phyloP scores from a whole-genome alignment of 2,888 invertebrate species.

The Luperina testacea region DNA sequence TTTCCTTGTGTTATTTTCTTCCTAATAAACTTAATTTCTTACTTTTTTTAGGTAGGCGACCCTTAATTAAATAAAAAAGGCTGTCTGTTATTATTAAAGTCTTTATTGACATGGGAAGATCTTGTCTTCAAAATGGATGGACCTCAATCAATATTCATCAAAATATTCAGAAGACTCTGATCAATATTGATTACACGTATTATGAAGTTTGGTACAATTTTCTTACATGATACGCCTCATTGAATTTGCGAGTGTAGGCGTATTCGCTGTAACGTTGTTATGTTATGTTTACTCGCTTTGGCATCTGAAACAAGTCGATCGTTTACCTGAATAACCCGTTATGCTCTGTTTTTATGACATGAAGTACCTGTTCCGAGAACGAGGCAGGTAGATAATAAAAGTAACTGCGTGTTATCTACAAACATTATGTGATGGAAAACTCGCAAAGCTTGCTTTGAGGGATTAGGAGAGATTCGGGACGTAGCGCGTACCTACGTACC shows the following conservation, averaged over 20 bases:
- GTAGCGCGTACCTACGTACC: conserved; percentile 8
- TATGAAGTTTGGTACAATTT: conserved; percentile 55
- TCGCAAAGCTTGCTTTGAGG: conserved; percentile 64
- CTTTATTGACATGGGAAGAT: conserved; percentile 19
- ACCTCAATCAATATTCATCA: conserved; percentile 44
- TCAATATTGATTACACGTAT: conserved; percentile 56
- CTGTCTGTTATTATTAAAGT: conserved; percentile 32
- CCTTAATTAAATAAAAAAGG: not conserved
- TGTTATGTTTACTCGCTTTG: conserved; percentile 54
- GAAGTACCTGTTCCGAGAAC: conserved; percentile 43
- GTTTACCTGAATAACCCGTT: conserved; percentile 65
- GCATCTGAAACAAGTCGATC: conserved; percentile 65
- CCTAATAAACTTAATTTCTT: not conserved
- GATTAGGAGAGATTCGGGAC: conserved; percentile 61
- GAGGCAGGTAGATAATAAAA: conserved; percentile 59
- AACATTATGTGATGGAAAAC: conserved; percentile 59
- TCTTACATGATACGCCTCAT: conserved; percentile 50
- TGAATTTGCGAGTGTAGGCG: conserved; percentile 48
- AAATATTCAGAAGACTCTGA: conserved; percentile 35
- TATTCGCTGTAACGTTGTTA: conserved; percentile 55
- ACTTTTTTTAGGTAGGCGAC: not conserved
- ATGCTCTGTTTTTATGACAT: conserved; percentile 62
- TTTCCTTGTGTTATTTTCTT: conserved; percentile 25
- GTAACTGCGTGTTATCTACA: conserved; percentile 60
- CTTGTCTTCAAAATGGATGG: conserved; percentile 22